Evolutionary conservation across 2,888 invertebrate species (phyloP), one percentile per base, ranked within the genome.

Genomic region (Ctena decussata): DNA sequence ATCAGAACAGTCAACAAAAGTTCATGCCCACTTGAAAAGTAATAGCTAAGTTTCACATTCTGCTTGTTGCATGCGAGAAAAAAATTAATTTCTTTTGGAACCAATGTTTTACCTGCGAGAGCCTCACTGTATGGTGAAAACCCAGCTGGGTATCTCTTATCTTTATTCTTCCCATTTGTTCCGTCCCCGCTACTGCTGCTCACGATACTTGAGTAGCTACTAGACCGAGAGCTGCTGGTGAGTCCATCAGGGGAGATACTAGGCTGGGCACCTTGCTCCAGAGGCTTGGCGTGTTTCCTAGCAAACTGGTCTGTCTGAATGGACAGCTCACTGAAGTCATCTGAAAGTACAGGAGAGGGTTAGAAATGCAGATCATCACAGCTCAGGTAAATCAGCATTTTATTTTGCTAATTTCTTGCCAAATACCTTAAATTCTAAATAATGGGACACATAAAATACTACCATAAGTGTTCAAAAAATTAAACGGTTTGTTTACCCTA

Each of bases 161-260:
- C 90, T 83, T 90, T 89, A 79, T 77, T 77, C 79, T 89, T 89
- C 73, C 71, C 77, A 35, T 83, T 86, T 24, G 82, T 74, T n/a
- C 89, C 84, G 39, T 85, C 83, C 8, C 80, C 84, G 32, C 84
- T 81, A 70, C 92, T 92, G 84, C 88, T 93, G 85, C 93, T 94
- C 77, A 94, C 94, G 37, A 95, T 93, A 78, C 94, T 94, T 82
- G 94, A 94, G 91, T 95, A 95, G 84, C 93, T 94, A 80, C 92
- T 92, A 18, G 92, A 93, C 0, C 93, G 91, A 46, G 92, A 93
- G 76, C 90, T 91, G 79, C 90, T 90, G 39, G 91, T 89, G 65
- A 94, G 84, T 2, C 89, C 83, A 35, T 93, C 93, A 0, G 92
- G 91, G 18, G 92, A 89, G 74, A 91, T 86, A 57, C 89, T 87